Percentiles rank a stretch among this genome's conserved stretches.
Evolutionary conservation across 2,888 invertebrate species (phyloP).

Genomic region (Trichogramma dendrolimi): DNA sequence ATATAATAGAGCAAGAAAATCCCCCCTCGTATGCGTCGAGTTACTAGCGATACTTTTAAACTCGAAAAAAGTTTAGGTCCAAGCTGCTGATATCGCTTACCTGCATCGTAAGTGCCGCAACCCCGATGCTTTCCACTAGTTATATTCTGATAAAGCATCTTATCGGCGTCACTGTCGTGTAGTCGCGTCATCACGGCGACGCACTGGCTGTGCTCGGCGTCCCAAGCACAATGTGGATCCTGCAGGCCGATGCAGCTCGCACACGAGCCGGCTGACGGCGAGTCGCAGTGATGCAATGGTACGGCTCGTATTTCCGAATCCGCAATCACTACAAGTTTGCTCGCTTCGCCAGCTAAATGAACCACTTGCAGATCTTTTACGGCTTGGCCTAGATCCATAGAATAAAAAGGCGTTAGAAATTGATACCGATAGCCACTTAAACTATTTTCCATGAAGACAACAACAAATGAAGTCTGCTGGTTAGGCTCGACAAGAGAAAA

Average conservation of each 20-base stretch:
- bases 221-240: conserved; percentile 98
- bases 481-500: neutral
- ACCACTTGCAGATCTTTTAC: conserved; percentile 73
- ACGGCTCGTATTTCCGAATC: conserved; percentile 81
- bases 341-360: conserved; percentile 63
- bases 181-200: conserved; percentile 57
- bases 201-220: conserved; percentile 60
- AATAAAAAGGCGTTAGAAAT: neutral
- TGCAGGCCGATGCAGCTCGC: conserved; percentile 84
- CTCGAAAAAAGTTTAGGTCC: too few relatives aligned
- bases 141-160: conserved; percentile 70
- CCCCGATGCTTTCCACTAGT: conserved; percentile 64
- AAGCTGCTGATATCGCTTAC: too few relatives aligned
- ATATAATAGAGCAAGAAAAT: too few relatives aligned
- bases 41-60: too few relatives aligned
- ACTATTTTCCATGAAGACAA: neutral
- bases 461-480: neutral
- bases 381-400: conserved; percentile 40
- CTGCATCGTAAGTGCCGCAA: conserved; percentile 48
- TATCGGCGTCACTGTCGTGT: conserved; percentile 58
- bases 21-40: too few relatives aligned
- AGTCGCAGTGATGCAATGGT: conserved; percentile 77
- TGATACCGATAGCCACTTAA: neutral
- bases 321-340: conserved; percentile 83
- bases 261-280: conserved; percentile 52